Evolutionary conservation across 2,113 vertebrate species (phyloP).

Genomic region (Gymnobelideus leadbeateri): DNA sequence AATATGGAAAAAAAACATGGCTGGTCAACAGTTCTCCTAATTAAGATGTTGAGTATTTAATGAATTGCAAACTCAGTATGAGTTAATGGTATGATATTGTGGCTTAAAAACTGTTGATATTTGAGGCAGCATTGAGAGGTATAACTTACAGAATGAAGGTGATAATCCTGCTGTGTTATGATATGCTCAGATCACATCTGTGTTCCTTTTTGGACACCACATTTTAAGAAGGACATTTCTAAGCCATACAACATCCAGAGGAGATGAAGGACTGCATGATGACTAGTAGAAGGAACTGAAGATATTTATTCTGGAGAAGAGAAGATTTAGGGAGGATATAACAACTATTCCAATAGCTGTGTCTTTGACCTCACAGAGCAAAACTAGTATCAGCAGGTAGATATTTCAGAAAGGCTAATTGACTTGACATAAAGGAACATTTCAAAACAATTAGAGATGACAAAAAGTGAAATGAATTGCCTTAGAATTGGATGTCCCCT

Average conservation of each 20-base stretch:
- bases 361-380: background rate
- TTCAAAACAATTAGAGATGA: background rate
- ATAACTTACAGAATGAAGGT: background rate
- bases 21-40: background rate
- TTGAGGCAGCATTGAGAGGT: background rate
- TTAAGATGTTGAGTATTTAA: background rate
- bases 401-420: background rate
- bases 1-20: background rate
- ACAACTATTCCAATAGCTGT: background rate
- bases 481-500: background rate
- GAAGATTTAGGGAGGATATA: background rate
- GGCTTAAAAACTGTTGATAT: background rate
- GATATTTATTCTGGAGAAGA: background rate
- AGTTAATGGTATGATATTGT: background rate
- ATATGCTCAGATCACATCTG: background rate
- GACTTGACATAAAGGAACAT: background rate
- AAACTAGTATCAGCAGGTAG: background rate
- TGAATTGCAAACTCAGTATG: background rate
- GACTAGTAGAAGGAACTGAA: background rate
- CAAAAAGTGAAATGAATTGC: background rate
- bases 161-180: background rate
- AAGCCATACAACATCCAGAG: background rate
- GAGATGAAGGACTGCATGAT: background rate
- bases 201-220: background rate
- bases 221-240: background rate